Base-by-base conservation (phyloP, 2,113 vertebrate species). In the Motacilla tschutschensis region DNA sequence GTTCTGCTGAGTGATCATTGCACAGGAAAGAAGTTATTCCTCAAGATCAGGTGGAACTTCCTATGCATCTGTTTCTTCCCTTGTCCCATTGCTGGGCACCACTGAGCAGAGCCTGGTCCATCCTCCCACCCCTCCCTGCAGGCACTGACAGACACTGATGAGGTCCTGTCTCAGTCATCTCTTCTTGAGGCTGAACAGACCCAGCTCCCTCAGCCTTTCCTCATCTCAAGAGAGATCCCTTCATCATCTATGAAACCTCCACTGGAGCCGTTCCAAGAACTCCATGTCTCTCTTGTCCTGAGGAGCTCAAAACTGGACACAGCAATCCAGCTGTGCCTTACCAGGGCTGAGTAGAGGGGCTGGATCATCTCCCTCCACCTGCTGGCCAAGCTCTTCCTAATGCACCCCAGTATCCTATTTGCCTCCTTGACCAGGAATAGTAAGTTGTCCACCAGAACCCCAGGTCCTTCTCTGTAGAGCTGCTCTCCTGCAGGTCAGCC, bases 191-290 rank as follows among this genome's bases (percentile, higher is more conserved):
- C 22, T 75, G 46, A 51, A 19, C 18, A 83, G 4, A 1, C 31
- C 14, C 51, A 43, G 9, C 21, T 74, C 36, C 31, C 4, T 65
- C 51, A 65, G 44, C 8, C 12, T 83, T n/a, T 74, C 53, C 44
- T 36, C 22, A 6, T 36, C 47, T 48, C 47, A 31, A 36, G 14
- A 36, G 25, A 26, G 22, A 18, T 8, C 5, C 17, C 36, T 44
- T 35, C 9, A 12, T 36, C 21, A 28, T n/a, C n/a, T 22, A 4
- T 58, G 36, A 1, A 51, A 21, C 22, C 9, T n/a, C 28, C 12
- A 8, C 35, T 14, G 35, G 6, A 26, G 1, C 7, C 0, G 0
- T 10, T 44, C 14, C 53, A 66, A n/a, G 14, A 59, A 5, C 10
- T 66, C 22, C 28, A 4, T 7, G 19, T 9, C 33, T 31, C 43